Conservation (phyloP, 2,888 invertebrate species). For the Autographa pulchrina region DNA sequence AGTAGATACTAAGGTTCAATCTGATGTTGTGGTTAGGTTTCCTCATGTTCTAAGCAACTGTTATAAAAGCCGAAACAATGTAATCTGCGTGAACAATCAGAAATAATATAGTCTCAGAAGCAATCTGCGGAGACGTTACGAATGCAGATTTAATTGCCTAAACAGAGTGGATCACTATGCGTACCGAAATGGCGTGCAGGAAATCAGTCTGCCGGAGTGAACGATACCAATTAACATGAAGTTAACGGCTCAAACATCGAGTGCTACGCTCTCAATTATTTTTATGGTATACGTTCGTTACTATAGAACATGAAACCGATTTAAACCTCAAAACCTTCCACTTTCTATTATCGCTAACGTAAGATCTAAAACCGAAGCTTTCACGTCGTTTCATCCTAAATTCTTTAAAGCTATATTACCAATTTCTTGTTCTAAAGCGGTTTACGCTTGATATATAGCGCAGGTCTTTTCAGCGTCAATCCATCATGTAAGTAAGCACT, state of each 20-base stretch:
- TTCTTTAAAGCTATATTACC: conserved; percentile 6
- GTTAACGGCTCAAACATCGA: neutral
- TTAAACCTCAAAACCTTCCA: neutral
- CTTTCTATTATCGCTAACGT: neutral
- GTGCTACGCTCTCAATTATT: neutral
- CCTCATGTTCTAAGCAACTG: conserved; percentile 34
- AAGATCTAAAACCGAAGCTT: conserved; percentile 3
- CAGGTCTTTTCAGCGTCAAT: conserved; percentile 45
- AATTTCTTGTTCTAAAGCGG: conserved; percentile 10
- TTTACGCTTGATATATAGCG: conserved; percentile 24
- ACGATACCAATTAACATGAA: conserved; percentile 32
- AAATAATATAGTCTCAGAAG: conserved; percentile 56
- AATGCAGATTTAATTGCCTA: conserved; percentile 59
- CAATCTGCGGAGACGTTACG: conserved; percentile 55
- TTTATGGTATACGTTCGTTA: neutral
- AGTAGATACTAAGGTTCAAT: conserved; percentile 21
- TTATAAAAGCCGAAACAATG: conserved; percentile 62
- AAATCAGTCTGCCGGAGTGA: conserved; percentile 35
- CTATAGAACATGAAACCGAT: neutral
- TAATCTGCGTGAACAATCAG: conserved; percentile 64
- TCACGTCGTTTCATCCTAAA: neutral
- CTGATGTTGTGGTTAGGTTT: conserved; percentile 26
- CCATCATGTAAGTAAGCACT: conserved; percentile 38
- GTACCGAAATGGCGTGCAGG: conserved; percentile 34
- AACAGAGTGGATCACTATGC: conserved; percentile 49